Evolutionary conservation across 2,113 vertebrate species (phyloP).

Genomic region (Lamprologus sp.): DNA sequence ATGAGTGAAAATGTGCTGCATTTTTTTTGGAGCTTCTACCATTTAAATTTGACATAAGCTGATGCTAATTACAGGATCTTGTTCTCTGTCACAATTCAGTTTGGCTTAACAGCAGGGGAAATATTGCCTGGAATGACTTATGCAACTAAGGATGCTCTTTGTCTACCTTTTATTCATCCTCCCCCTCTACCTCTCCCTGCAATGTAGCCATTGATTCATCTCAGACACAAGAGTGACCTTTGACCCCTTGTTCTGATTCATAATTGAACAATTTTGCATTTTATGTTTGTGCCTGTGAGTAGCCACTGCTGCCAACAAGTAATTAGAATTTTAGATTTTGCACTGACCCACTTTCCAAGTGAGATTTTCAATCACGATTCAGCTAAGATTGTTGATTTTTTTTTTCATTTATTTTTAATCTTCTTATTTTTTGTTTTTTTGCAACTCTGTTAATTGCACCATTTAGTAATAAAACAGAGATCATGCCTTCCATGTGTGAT

Average conservation of each 20-base stretch:
- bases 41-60: background rate
- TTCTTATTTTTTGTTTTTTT: background rate
- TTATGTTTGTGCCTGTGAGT: background rate
- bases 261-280: constrained; percentile 10
- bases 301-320: background rate
- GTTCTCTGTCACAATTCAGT: background rate
- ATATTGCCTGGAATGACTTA: background rate
- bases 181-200: background rate
- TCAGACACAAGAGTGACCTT: background rate
- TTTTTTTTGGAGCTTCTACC: background rate
- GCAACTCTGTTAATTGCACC: background rate
- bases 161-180: background rate
- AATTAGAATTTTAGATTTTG: background rate
- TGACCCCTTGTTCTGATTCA: background rate
- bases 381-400: background rate
- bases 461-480: background rate
- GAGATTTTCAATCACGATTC: background rate
- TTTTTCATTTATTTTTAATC: background rate
- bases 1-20: background rate
- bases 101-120: background rate
- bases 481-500: background rate
- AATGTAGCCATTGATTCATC: background rate
- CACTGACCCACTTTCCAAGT: background rate
- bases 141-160: background rate
- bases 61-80: background rate